Base-by-base conservation (phyloP, 2,888 invertebrate species). In the Orthosia gracilis region DNA sequence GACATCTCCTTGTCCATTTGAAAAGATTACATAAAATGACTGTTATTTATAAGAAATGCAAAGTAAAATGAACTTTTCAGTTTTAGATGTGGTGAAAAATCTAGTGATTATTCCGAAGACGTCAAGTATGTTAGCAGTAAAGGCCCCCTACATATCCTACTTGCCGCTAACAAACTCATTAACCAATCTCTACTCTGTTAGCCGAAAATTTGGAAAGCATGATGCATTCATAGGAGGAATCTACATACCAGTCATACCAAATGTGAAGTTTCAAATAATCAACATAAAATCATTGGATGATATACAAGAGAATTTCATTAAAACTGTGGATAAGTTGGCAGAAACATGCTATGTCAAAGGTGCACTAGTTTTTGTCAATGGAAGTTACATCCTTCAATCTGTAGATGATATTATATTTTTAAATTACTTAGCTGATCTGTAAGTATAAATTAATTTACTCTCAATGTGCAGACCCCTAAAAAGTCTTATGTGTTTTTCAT, bases 311-410 rank as follows among this genome's bases (percentile, higher is more conserved):
- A 90, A 90, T 12, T 92, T 92, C 84, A 92, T 88, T 85, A 88
- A 90, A 83, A 85, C 89, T 12, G 83, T 94, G 21, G 88, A 92
- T 57, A 86, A 90, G 55, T 74, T 96, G 66, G 87, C 92, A 9
- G 87, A 91, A 76, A 90, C 91, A 47, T 87, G 88, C 66, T 90
- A 92, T 18, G 90, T 96, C 17, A 96, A 96, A 85, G 96, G 95
- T 1, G 88, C 92, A 17, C 74, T 96, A 26, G 94, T 94, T 15
- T 96, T 94, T 91, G 94, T 95, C 2, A 95, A 95, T n/a, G 95
- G 95, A 72, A 95, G 93, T 79, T 96, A 92, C 69, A 85, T 96
- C 7, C 83, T 96, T 55, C 92, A 94, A 81, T 89, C 93, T 45
- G 91, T 93, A 69, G 94, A 94, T 59, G 93, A 94, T 78, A 93